phyloP scores from a whole-genome alignment of 2,113 vertebrate species.

The Oryzias woworae region DNA sequence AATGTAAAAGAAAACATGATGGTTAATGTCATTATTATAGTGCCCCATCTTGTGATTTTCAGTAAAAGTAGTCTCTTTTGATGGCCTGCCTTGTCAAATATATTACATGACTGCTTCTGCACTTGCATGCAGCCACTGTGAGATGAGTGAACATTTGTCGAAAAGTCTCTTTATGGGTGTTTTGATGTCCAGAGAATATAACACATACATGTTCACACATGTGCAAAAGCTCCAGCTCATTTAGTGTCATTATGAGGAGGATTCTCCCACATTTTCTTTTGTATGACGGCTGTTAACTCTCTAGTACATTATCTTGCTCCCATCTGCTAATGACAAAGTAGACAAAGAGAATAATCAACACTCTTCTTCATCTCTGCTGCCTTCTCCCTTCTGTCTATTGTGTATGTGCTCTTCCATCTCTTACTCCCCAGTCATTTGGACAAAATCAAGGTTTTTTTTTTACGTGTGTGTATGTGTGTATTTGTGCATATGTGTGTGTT shows the following conservation, averaged over 20 bases:
- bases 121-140: neutral
- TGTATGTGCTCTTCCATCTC: conserved; percentile 44
- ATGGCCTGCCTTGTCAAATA: conserved; percentile 5
- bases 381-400: conserved; percentile 61
- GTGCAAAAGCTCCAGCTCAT: conserved; percentile 39
- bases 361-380: conserved; percentile 44
- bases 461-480: conserved; percentile 16
- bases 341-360: conserved; percentile 77
- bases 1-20: conserved; percentile 1
- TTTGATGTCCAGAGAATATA: conserved; percentile 8
- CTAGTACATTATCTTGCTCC: conserved; percentile 62
- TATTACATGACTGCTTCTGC: neutral
- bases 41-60: conserved; percentile 1
- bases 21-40: conserved; percentile 14
- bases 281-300: conserved; percentile 59
- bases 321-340: conserved; percentile 71
- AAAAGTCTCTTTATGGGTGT: conserved; percentile 15
- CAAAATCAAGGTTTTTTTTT: conserved; percentile 57
- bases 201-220: conserved; percentile 24
- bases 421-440: conserved; percentile 60
- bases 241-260: conserved; percentile 61
- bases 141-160: neutral
- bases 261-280: conserved; percentile 59
- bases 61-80: conserved; percentile 6
- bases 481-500: conserved; percentile 6